phyloP scores from a whole-genome alignment of 2,797 vertebrate genomes.

The Hyperoplus immaculatus region DNA sequence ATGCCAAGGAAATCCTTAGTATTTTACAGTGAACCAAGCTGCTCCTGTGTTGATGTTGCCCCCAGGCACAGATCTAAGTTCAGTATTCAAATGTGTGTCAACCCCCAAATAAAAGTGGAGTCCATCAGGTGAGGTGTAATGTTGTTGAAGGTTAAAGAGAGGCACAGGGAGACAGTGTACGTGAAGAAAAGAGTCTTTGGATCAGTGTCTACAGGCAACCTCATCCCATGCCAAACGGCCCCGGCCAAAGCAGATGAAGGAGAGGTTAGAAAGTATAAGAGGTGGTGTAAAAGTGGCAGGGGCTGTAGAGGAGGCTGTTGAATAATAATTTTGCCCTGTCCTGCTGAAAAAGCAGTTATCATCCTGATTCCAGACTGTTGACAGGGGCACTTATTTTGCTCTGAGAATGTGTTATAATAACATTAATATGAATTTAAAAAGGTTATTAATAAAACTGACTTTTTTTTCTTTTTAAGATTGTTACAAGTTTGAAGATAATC shows the following conservation, averaged over 20 bases:
- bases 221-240: constrained; percentile 68
- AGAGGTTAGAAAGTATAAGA: constrained; percentile 52
- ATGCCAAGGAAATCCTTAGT: constrained; percentile 94
- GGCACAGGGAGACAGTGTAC: constrained; percentile 39
- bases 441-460: constrained; percentile 73
- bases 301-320: constrained; percentile 51
- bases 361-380: constrained; percentile 82
- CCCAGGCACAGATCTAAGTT: constrained; percentile 75
- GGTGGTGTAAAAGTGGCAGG: constrained; percentile 65
- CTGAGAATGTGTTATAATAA: constrained; percentile 85
- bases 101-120: constrained; percentile 72
- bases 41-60: constrained; percentile 70
- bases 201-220: constrained; percentile 72
- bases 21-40: constrained; percentile 87
- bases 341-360: constrained; percentile 82
- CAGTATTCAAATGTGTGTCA: constrained; percentile 76
- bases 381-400: constrained; percentile 81
- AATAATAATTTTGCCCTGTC: constrained; percentile 58
- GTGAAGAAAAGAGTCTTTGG: constrained; percentile 60
- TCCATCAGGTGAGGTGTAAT: constrained; percentile 60
- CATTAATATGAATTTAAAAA: constrained; percentile 79
- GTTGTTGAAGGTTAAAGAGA: constrained; percentile 53
- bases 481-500: constrained; percentile 81
- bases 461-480: constrained; percentile 76
- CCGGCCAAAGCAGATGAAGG: constrained; percentile 64